A percentile compares a stretch with the other conserved stretches of the same genome.
These are phyloP conservation scores for Xestia c-nigrum DNA, from an alignment of 2,888 invertebrate genomes.

Conservation along the genomic window DNA sequence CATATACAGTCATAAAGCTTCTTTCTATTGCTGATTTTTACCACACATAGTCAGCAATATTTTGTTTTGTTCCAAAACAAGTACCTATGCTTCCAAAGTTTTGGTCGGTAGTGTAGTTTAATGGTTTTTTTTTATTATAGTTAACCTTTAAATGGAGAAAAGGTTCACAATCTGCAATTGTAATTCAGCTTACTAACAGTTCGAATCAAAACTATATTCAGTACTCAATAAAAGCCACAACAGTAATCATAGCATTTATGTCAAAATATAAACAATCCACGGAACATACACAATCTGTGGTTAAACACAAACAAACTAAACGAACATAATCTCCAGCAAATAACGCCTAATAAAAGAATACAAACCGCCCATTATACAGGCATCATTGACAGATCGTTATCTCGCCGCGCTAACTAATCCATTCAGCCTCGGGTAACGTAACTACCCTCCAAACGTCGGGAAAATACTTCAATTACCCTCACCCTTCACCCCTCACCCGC, in stretches of 20 bases:
- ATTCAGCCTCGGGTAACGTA: constrained; percentile 79
- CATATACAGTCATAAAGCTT: background rate
- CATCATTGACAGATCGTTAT: constrained; percentile 83
- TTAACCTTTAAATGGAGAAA: background rate
- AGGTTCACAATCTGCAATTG: too few relatives aligned
- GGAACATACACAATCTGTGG: constrained; percentile 49
- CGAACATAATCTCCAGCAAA: constrained; percentile 62
- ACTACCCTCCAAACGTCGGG: constrained; percentile 84
- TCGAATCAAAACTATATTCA: constrained; percentile 10
- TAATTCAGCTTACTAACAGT: background rate
- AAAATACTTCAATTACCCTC: constrained; percentile 87
- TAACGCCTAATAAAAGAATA: constrained; percentile 63
- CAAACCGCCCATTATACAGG: constrained; percentile 69
- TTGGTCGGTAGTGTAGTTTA: background rate
- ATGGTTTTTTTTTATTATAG: background rate
- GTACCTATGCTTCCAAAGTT: background rate
- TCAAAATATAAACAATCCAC: constrained; percentile 36
- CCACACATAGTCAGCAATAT: background rate
- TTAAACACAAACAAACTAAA: constrained; percentile 62
- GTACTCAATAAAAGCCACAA: background rate
- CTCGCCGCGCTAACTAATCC: constrained; percentile 85
- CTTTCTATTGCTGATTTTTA: background rate
- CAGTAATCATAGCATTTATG: constrained; percentile 42
- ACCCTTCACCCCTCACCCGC: constrained; percentile 61
- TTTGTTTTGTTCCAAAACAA: background rate